Percentiles rank a stretch among this genome's conserved stretches.
phyloP scores from a whole-genome alignment of 2,113 vertebrate species.

The Archilochus colubris region DNA sequence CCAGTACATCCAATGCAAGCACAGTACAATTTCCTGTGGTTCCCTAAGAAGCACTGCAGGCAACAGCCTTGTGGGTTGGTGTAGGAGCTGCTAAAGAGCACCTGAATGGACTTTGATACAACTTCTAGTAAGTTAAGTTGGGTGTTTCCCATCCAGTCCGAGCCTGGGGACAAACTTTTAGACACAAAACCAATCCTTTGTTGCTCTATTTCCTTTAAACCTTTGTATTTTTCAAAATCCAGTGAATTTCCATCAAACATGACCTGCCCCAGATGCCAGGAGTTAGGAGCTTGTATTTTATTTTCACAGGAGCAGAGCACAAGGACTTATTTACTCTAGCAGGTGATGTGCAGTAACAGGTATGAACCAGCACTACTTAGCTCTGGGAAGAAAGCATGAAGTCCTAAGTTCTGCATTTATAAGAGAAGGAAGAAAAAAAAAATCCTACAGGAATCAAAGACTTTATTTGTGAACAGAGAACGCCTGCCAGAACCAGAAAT shows the following conservation, averaged over 20 bases:
- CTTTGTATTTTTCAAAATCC: not conserved
- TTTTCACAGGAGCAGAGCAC: not conserved
- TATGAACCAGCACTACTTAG: not conserved
- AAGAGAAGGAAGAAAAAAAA: not conserved
- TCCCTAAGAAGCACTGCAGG: not conserved
- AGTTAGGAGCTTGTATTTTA: not conserved
- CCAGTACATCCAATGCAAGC: not conserved
- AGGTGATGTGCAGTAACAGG: not conserved
- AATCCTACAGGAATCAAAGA: constrained; percentile 28
- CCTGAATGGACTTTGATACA: not conserved
- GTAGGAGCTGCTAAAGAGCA: not conserved
- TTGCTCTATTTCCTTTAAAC: not conserved
- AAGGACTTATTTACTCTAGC: constrained; percentile 10
- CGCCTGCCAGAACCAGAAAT: constrained; percentile 9
- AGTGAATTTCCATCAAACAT: not conserved
- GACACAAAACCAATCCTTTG: not conserved
- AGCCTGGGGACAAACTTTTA: not conserved
- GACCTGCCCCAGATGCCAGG: not conserved
- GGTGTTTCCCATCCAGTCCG: not conserved
- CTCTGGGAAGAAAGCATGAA: constrained; percentile 23
- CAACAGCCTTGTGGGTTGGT: not conserved
- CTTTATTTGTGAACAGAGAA: not conserved
- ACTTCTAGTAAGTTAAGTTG: not conserved
- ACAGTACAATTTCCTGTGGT: not conserved
- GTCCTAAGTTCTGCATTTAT: constrained; percentile 10